Evolutionary conservation across 1,140 invertebrate species (phyloP).

Genomic region (Calosoma granatense): DNA sequence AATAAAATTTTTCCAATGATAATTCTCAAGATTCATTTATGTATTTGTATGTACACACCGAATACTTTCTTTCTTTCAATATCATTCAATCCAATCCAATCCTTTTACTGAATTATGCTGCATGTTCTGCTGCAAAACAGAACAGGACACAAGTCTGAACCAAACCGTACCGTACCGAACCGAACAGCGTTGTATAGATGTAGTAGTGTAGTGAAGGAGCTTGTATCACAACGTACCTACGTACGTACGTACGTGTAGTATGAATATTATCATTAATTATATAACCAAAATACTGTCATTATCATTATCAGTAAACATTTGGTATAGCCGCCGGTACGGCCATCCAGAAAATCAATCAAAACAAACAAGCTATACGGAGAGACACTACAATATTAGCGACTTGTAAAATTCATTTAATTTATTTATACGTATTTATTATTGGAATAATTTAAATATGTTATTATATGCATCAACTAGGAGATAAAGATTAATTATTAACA

Average conservation of each 20-base stretch:
- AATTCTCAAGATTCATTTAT: background rate
- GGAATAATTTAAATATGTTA: constrained; percentile 5
- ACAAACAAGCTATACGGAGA: background rate
- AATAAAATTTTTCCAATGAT: background rate
- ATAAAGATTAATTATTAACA: background rate
- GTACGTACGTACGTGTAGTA: too few relatives aligned
- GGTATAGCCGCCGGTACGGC: background rate
- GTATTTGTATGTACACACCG: background rate
- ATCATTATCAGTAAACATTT: too few relatives aligned
- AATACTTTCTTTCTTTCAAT: background rate
- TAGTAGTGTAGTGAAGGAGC: too few relatives aligned
- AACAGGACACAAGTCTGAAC: too few relatives aligned
- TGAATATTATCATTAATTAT: too few relatives aligned
- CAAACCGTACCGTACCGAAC: too few relatives aligned
- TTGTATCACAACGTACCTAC: background rate
- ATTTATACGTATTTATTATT: too few relatives aligned
- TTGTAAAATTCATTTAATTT: constrained; percentile 7
- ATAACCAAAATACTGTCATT: too few relatives aligned
- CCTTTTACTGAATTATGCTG: too few relatives aligned
- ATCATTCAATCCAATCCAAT: too few relatives aligned
- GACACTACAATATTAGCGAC: constrained; percentile 1
- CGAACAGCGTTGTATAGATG: too few relatives aligned
- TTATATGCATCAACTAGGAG: constrained; percentile 2
- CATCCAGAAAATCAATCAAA: constrained; percentile 6
- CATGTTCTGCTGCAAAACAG: too few relatives aligned